phyloP scores from a whole-genome alignment of 23 tunicate species.

The Clavelina lepadiformis region DNA sequence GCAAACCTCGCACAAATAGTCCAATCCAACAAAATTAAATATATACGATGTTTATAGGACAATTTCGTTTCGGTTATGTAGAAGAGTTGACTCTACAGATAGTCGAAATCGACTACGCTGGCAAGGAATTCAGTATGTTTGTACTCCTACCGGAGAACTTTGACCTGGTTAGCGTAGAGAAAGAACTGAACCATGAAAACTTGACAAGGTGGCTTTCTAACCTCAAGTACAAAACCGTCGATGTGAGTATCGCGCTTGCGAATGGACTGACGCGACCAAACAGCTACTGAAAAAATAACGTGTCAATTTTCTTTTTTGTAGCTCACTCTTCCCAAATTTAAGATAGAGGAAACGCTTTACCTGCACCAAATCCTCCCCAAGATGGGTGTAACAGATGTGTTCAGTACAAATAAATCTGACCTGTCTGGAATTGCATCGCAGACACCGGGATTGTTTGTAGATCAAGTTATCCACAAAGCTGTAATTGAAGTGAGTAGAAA shows the following conservation, averaged over 20 bases:
- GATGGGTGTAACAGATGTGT: conserved; percentile 54
- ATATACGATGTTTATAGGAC: too few relatives aligned
- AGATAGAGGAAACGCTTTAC: conserved; percentile 46
- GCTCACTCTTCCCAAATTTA: conserved; percentile 75
- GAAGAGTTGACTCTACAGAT: conserved; percentile 61
- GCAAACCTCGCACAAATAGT: too few relatives aligned
- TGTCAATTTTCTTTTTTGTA: not conserved
- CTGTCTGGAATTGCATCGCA: conserved; percentile 46
- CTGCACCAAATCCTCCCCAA: conserved; percentile 47
- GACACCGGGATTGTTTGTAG: conserved; percentile 31
- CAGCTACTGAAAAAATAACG: not conserved
- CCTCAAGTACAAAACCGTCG: conserved; percentile 54
- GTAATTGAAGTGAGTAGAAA: conserved; percentile 49
- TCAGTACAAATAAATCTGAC: conserved; percentile 36
- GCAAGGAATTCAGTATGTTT: conserved; percentile 70
- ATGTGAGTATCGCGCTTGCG: conserved; percentile 34
- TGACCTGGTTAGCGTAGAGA: conserved; percentile 52
- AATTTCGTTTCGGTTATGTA: conserved; percentile 65
- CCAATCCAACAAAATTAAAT: too few relatives aligned
- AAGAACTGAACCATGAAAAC: conserved; percentile 51
- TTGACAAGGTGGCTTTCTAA: conserved; percentile 56
- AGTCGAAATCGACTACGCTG: conserved; percentile 66
- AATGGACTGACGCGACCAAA: not conserved
- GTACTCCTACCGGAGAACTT: conserved; percentile 78
- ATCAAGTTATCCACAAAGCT: conserved; percentile 65